Conservation (phyloP, 2,888 invertebrate species). For the Drosophila pegasa region DNA sequence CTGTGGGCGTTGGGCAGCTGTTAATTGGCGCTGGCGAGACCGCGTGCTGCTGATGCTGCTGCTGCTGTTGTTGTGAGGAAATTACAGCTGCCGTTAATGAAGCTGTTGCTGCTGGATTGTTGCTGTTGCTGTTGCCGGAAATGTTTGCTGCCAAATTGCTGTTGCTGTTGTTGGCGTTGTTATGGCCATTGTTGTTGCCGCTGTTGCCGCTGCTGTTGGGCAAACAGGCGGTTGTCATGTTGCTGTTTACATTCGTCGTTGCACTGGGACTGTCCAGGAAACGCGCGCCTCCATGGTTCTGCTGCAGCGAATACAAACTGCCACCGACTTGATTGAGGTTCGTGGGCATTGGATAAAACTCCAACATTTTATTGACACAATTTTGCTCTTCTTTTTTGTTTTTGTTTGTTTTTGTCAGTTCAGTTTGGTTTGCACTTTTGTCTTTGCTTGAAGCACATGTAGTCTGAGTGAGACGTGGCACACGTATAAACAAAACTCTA, state of each 20-base stretch:
- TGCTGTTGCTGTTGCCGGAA: slow-evolving; percentile 66
- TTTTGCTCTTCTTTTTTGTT: background rate
- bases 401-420: background rate
- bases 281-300: slow-evolving; percentile 81
- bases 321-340: slow-evolving; percentile 82
- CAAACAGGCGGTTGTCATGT: slow-evolving; percentile 57
- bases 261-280: slow-evolving; percentile 80
- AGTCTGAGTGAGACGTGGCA: background rate
- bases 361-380: slow-evolving; percentile 80
- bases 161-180: slow-evolving; percentile 52
- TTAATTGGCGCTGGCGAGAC: slow-evolving; percentile 69
- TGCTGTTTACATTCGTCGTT: slow-evolving; percentile 53
- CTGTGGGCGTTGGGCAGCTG: slow-evolving; percentile 77
- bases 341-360: slow-evolving; percentile 85
- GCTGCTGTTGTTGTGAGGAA: slow-evolving; percentile 60
- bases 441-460: background rate
- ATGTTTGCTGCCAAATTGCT: slow-evolving; percentile 58
- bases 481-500: slow-evolving; percentile 13
- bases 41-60: slow-evolving; percentile 63
- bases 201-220: slow-evolving; percentile 47
- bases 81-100: slow-evolving; percentile 77
- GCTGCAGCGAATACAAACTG: slow-evolving; percentile 82
- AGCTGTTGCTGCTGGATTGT: slow-evolving; percentile 61
- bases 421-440: slow-evolving; percentile 9
- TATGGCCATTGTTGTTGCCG: slow-evolving; percentile 45